Base-by-base conservation (phyloP, 2,888 invertebrate genomes). In the Sipha maydis region DNA sequence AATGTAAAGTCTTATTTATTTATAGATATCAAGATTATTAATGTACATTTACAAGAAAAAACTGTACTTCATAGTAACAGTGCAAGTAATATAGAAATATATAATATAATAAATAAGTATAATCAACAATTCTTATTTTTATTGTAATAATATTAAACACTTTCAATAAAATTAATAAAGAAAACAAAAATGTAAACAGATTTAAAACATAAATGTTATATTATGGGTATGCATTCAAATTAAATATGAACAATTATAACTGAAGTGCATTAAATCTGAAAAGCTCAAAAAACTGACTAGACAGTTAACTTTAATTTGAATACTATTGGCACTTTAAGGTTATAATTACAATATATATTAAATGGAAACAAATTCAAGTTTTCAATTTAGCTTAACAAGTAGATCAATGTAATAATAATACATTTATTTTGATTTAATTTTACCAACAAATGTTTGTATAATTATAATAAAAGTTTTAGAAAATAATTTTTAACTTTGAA, bases 41-140 rank as follows among this genome's bases (percentile, higher is more conserved):
- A 86, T 80, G 28, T 79, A 86, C 38, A 86, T 4, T 79, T 56
- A 80, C 28, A 86, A 79, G 85, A 79, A 86, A 79, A 54, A 79
- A 86, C 71, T 61, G 79, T 79, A 86, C 85, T 86, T 79, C 34
- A 85, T 71, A 73, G 85, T 86, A 79, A 79, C 78, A 86, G 85
- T 79, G 56, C 73, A 73, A 80, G 79, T 79, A 71, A 86, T 80
- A 80, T 80, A 79, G 56, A 86, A 79, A 80, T 86, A 80, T 86
- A 80, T 80, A 86, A 79, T 84, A 78, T 28, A 86, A 73, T 86
- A 86, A 86, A 73, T 86, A 86, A 86, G 79, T 86, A 86, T 86
- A 73, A 80, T 73, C 38, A 73, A 79, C 56, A 73, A 54, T 56
- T 34, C 73, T 38, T 34, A 67, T 38, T 79, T 56, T 9, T 38